Base-by-base conservation (phyloP, 2,113 vertebrate genomes). In the Prionailurus bengalensis region DNA sequence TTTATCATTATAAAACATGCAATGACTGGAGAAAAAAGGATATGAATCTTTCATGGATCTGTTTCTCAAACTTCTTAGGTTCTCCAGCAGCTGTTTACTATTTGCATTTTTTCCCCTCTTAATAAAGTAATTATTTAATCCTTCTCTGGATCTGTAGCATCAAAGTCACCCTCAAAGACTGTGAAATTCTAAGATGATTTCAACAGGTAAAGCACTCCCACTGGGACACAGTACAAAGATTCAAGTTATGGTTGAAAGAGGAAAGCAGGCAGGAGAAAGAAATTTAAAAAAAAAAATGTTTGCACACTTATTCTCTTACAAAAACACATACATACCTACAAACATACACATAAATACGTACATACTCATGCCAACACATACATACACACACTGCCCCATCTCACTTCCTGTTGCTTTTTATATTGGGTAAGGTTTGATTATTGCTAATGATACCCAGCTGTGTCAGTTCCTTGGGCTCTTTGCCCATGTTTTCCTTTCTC, bases 361-460 rank as follows among this genome's bases (percentile, higher is more conserved):
- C 9, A 33, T 23, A 82, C 14, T 53, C 16, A 81, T 4, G 31
- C 29, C 63, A 19, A 55, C 31, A 76, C 15, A 48, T 42, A 76
- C 3, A 61, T 14, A 42, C 7, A 48, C 27, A 71, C 16, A 42
- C 63, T 78, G 17, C 33, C 36, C 29, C 48, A 70, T 55, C 61
- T 96, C 63, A 19, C 17, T 96, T 97, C 73, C 87, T 73, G 11
- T 91, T 89, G 55, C 7, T 95, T 94, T 95, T 96, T 68, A 53
- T 78, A 70, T 63, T 93, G 66, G 51, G 73, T 76, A 95, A 79
- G 17, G 11, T 93, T 97, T 97, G 96, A 96, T 96, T 91, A 90
- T 80, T 84, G 70, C n/a, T 97, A 98, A 97, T 89, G 92, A 85
- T 80, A 79, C 27, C 58, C 97, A 97, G 95, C 89, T 97, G 92